Base-by-base conservation (phyloP, 2,113 vertebrate species). In the Cyanistes caeruleus region DNA sequence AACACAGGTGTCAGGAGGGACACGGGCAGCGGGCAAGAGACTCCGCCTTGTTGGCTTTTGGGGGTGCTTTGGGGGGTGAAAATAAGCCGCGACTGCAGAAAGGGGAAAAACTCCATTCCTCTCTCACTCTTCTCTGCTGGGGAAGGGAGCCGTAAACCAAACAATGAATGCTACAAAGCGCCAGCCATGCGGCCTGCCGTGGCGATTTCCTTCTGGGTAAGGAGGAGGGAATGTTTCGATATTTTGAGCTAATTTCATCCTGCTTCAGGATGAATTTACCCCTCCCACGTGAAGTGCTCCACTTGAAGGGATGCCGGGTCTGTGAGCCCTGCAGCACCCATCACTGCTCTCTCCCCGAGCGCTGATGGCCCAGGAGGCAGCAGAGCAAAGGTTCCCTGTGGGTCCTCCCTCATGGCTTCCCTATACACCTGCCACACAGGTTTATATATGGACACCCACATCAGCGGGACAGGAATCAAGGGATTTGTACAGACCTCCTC, bases 321-420 rank as follows among this genome's bases (percentile, higher is more conserved):
- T 24, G 17, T 67, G n/a, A 69, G 51, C 46, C 48, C 51, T 81
- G 58, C 72, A 86, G 67, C 11, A 7, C 41, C 41, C 2, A 17
- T 10, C 5, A 4, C 49, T 7, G 9, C 8, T 15, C 37, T 56
- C 5, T 33, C 21, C 44, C 52, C 59, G 48, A 24, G 39, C 20
- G 19, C 30, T 56, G 31, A 30, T n/a, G 16, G 41, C 24, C 25
- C 56, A 72, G 44, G 13, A 74, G 14, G 35, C 60, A 81, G 52
- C 0, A 0, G 28, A 62, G 30, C 35, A 7, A 12, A 84, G 10
- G 13, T 25, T 82, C 17, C 23, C 56, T 25, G 15, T 25, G 25
- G 19, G 8, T 62, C 20, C 22, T 55, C 22, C 5, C 28, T 70
- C 46, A n/a, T 0, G 1, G 27, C 44, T 84, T 84, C 35, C 62